Evolutionary conservation across 2,113 vertebrate species (phyloP).

Genomic region (Arizona elegans): DNA sequence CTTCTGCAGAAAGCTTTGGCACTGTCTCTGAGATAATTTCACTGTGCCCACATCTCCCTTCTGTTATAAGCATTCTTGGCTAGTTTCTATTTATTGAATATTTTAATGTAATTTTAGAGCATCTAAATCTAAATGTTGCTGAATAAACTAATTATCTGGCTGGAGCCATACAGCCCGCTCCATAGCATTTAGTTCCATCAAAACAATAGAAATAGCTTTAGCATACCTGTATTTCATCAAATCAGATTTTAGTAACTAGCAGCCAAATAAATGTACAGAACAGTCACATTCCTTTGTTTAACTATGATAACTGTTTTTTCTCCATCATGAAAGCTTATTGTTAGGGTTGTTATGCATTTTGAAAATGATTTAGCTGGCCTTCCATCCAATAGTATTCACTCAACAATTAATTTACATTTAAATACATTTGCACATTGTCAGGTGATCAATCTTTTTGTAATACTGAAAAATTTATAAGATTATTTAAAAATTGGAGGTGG

Average conservation of each 20-base stretch:
- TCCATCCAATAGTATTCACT: neutral
- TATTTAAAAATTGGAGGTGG: neutral
- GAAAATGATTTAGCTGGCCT: neutral
- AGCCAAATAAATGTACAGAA: neutral
- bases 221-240: neutral
- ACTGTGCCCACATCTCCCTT: slow-evolving; percentile 29
- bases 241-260: neutral
- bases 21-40: slow-evolving; percentile 43
- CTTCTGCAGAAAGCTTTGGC: slow-evolving; percentile 45
- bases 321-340: neutral
- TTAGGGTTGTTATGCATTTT: neutral
- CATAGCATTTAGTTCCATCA: neutral
- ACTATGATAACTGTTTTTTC: neutral
- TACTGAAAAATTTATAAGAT: neutral
- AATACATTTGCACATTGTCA: neutral
- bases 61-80: slow-evolving; percentile 42
- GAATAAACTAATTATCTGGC: slow-evolving; percentile 57
- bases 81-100: slow-evolving; percentile 63
- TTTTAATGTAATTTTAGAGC: slow-evolving; percentile 60
- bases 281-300: neutral
- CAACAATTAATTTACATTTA: neutral
- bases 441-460: neutral
- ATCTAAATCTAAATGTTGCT: slow-evolving; percentile 67
- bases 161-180: slow-evolving; percentile 32
- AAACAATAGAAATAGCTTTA: neutral